A percentile compares a stretch with the other conserved stretches of the same genome.
Conservation (phyloP, 2,888 invertebrate genomes). For the Tridacna gigas region DNA sequence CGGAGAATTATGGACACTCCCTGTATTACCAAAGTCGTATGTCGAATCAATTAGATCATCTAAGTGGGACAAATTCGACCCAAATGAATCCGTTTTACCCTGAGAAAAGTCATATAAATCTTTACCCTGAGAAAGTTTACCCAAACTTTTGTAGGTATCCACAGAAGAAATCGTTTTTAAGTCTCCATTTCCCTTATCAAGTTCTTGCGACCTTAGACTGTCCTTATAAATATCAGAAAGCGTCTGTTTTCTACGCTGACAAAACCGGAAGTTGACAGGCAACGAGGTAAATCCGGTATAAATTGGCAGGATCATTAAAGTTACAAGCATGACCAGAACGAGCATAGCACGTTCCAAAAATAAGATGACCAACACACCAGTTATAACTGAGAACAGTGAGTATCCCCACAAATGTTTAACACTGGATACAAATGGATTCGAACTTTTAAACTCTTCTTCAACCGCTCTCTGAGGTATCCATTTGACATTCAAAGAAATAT, state of each 20-base stretch:
- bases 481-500: constrained; percentile 73
- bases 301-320: constrained; percentile 73
- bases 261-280: constrained; percentile 59
- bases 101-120: neutral
- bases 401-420: constrained; percentile 80
- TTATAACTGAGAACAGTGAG: constrained; percentile 69
- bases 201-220: neutral
- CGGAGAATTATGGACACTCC: neutral
- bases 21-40: constrained; percentile 22
- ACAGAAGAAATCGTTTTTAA: constrained; percentile 28
- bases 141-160: constrained; percentile 25
- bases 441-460: constrained; percentile 77
- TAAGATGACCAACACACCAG: constrained; percentile 68
- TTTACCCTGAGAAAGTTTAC: constrained; percentile 16
- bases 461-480: constrained; percentile 81
- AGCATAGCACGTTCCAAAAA: constrained; percentile 69
- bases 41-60: constrained; percentile 15
- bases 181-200: constrained; percentile 16
- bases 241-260: constrained; percentile 28
- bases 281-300: constrained; percentile 79
- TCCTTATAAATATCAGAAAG: constrained; percentile 29
- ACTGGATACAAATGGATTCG: constrained; percentile 79
- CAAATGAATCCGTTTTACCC: neutral
- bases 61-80: neutral
- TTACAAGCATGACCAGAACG: constrained; percentile 72